Conservation (phyloP, 2,797 vertebrate species). For the Prunella strophiata region DNA sequence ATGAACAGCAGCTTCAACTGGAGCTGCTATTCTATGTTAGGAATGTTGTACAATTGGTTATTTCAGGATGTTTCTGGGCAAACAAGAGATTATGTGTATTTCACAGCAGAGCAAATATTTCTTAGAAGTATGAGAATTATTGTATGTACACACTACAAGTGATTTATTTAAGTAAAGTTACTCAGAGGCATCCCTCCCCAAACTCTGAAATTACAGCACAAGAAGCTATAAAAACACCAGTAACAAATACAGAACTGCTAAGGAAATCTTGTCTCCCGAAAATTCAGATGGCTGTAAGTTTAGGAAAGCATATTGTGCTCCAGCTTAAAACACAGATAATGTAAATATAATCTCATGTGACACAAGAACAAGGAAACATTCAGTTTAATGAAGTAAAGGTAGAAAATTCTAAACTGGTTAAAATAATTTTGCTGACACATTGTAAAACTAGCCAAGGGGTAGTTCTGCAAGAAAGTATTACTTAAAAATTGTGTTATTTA, state of each 20-base stretch:
- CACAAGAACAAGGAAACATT: neutral
- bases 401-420: neutral
- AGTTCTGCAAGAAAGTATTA: neutral
- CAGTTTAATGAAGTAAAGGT: neutral
- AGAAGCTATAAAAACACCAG: neutral
- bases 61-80: neutral
- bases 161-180: neutral
- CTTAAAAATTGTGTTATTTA: neutral
- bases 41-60: neutral
- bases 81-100: neutral
- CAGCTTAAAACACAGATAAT: neutral
- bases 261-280: neutral
- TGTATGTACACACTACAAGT: neutral
- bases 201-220: neutral
- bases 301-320: neutral
- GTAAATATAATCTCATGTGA: neutral
- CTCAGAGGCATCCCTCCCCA: neutral
- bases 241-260: neutral
- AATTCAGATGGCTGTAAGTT: neutral
- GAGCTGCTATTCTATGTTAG: neutral
- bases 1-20: neutral
- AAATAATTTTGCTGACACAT: neutral
- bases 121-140: neutral
- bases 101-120: neutral
- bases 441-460: neutral